Conservation (phyloP, 2,888 invertebrate species). For the Tuberolachnus salignus region DNA sequence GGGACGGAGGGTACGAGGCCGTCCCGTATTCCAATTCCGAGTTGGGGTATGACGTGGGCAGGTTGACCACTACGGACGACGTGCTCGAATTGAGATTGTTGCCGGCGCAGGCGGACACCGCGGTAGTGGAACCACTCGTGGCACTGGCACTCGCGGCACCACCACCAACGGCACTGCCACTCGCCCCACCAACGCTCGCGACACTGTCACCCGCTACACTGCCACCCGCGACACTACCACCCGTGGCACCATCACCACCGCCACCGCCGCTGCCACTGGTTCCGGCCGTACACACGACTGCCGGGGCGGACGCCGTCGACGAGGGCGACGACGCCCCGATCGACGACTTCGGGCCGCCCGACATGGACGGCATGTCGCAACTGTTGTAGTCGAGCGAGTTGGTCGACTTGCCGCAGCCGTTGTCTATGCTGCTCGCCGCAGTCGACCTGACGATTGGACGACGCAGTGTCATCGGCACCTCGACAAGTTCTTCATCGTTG, state of each 20-base stretch:
- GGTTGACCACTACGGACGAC: constrained; percentile 61
- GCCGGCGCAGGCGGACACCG: constrained; percentile 1
- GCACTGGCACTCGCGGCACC: constrained; percentile 16
- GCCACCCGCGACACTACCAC: constrained; percentile 59
- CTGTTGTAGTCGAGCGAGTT: constrained; percentile 44
- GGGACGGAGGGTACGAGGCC: constrained; percentile 60
- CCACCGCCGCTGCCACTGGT: constrained; percentile 51
- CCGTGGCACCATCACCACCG: constrained; percentile 29
- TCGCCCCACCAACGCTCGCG: constrained; percentile 32
- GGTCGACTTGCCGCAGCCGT: constrained; percentile 39
- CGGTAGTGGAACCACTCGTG: constrained; percentile 61
- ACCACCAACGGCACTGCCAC: constrained; percentile 51
- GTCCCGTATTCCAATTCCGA: constrained; percentile 61
- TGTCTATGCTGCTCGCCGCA: background rate
- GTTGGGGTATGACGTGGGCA: constrained; percentile 61
- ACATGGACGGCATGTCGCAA: constrained; percentile 16
- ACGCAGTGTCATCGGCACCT: constrained; percentile 52
- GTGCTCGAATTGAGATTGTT: constrained; percentile 62
- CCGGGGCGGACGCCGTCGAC: constrained; percentile 30
- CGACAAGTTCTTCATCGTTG: constrained; percentile 57
- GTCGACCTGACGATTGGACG: background rate
- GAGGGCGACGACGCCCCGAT: constrained; percentile 46
- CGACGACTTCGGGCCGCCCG: constrained; percentile 48
- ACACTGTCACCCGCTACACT: constrained; percentile 41
- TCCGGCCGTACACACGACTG: constrained; percentile 1